Conservation (phyloP, 2,888 invertebrate genomes). For the Orthosia cruda region DNA sequence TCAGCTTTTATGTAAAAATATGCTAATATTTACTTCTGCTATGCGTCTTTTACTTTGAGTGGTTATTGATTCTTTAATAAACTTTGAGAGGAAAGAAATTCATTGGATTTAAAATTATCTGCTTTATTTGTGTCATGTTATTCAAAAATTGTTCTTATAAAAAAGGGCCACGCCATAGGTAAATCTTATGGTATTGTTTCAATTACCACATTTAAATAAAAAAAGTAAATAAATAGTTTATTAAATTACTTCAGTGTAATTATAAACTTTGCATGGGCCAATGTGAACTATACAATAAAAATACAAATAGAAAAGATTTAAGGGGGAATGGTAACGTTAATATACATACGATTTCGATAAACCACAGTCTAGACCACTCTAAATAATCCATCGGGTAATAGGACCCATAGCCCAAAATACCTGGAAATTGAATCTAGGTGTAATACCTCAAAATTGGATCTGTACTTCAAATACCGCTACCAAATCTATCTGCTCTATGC, state of each 20-base stretch:
- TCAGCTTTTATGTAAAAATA: slow-evolving; percentile 20
- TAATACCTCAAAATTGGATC: neutral
- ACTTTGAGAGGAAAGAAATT: neutral
- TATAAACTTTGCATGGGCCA: no score
- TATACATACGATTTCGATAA: neutral
- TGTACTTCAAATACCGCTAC: neutral
- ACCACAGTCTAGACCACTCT: neutral
- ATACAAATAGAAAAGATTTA: no score
- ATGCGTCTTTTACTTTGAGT: slow-evolving; percentile 4
- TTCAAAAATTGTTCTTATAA: no score
- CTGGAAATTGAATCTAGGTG: slow-evolving; percentile 6
- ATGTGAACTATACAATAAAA: no score
- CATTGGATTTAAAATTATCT: no score
- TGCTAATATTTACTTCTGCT: slow-evolving; percentile 23
- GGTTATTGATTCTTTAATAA: neutral
- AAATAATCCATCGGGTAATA: neutral
- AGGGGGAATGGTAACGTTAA: no score
- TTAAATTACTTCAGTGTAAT: slow-evolving; percentile 67
- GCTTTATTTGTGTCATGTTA: no score
- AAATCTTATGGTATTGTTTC: no score
- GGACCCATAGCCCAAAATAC: neutral
- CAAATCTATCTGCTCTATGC: neutral
- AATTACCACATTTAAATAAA: no score
- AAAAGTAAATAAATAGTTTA: no score
- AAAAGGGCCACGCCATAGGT: no score